Evolutionary conservation across 2,113 vertebrate species (phyloP), one percentile per base, ranked within the genome.

Genomic region (Empidonax alnorum): DNA sequence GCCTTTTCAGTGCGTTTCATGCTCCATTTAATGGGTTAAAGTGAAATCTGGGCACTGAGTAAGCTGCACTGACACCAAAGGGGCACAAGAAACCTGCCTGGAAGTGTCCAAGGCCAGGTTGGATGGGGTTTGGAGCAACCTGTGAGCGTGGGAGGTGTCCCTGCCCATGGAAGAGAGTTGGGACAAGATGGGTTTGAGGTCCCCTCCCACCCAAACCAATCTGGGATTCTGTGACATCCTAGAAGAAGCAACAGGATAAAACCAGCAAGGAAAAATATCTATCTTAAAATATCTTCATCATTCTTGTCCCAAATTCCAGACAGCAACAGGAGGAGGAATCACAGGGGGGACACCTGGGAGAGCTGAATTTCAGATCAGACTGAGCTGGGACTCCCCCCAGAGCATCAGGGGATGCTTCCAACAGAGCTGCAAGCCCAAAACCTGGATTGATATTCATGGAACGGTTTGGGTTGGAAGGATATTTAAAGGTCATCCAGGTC

Each of bases 341-440:
- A 31, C 19, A 12, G 0, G 4, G 10, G 35, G 28, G 7, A 14
- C 2, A 2, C 28, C 24, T 58, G 41, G 12, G 25, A 74, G 25
- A 79, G 44, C 66, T 4, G 23, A 16, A 25, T 9, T 50, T 22
- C 12, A 28, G 47, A 2, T 3, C 16, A 9, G 8, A 46, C 37
- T 7, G 55, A 74, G 47, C 19, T 6, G 1, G 3, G 25, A 53
- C 10, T 5, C 6, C 5, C 20, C 14, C 2, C 10, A n/a, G 35
- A 77, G 35, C 67, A 52, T 14, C 37, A 33, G 24, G n/a, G 11
- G 30, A 30, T 6, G 39, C 10, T 74, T 33, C 41, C 4, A 6
- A 13, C 1, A 25, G 23, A 65, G 50, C 21, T 14, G 28, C 14
- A 25, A 79, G 41, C 7, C 56, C 30, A 82, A 55, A 3, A 0